Evolutionary conservation across 2,797 vertebrate genomes (phyloP).

Genomic region (Gobio occitaniae): DNA sequence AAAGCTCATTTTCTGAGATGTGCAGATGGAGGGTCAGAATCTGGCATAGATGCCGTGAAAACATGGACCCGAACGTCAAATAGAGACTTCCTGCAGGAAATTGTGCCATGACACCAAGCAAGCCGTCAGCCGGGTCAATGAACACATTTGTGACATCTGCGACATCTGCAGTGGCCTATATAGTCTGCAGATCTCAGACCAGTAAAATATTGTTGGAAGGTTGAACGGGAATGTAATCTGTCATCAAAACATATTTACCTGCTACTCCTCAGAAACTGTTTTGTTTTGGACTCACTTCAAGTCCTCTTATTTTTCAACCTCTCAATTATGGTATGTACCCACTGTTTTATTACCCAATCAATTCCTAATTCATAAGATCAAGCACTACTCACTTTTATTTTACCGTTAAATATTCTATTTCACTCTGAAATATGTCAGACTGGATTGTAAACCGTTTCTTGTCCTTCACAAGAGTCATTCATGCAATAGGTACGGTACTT

Average conservation of each 20-base stretch:
- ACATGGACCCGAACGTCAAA: neutral
- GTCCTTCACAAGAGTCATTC: too few relatives aligned
- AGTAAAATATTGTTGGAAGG: neutral
- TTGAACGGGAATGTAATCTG: neutral
- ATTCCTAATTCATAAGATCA: neutral
- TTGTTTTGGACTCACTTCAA: neutral
- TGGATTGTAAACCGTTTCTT: too few relatives aligned
- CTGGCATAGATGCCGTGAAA: neutral
- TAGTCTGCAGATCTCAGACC: neutral
- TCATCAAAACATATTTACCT: neutral
- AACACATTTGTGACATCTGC: neutral
- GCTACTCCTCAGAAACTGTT: neutral
- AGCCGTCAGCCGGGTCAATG: neutral
- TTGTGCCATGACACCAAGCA: neutral
- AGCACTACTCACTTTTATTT: neutral
- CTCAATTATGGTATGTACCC: neutral
- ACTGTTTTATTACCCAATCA: neutral
- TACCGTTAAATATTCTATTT: neutral
- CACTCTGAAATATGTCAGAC: too few relatives aligned
- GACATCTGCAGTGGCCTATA: neutral
- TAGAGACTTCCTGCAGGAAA: neutral
- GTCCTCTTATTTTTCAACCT: neutral
- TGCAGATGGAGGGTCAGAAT: conserved; percentile 18
- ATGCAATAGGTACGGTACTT: too few relatives aligned
- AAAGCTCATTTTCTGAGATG: neutral